Conservation (phyloP, 1,140 invertebrate species). For the Hypsibius dujardini region DNA sequence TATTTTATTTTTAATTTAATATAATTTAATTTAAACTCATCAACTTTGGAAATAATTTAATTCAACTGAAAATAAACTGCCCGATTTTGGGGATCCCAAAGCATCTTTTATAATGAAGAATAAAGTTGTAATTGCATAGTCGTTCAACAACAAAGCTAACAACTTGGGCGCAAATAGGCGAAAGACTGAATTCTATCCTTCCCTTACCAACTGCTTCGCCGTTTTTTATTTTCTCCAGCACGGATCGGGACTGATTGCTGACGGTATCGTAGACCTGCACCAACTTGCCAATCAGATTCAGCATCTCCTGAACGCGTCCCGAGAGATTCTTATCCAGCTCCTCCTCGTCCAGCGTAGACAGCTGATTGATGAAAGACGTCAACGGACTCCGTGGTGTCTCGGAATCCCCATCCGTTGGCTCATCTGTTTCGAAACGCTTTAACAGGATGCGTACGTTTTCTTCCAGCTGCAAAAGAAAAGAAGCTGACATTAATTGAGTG, state of each 20-base stretch:
- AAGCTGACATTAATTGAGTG: no score
- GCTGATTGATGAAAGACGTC: neutral
- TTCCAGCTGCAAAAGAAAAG: slow-evolving; percentile 29
- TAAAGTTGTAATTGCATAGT: no score
- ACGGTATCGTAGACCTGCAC: neutral
- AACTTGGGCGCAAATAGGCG: neutral
- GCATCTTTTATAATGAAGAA: no score
- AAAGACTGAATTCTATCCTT: neutral
- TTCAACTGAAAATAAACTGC: no score
- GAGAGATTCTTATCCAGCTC: slow-evolving; percentile 79
- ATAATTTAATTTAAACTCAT: neutral
- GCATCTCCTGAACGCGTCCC: slow-evolving; percentile 38
- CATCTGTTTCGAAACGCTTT: no score
- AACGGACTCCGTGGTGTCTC: no score
- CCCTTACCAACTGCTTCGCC: neutral
- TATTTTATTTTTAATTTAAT: neutral
- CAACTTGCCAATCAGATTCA: neutral
- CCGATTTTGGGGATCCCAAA: no score
- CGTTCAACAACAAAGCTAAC: neutral
- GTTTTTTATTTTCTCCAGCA: slow-evolving; percentile 6
- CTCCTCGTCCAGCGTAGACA: slow-evolving; percentile 96
- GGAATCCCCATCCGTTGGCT: no score
- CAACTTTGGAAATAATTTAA: neutral
- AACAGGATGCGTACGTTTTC: neutral
- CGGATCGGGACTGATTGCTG: neutral